Conservation (phyloP, 2,113 vertebrate genomes). For the Xiphorhynchus elegans region DNA sequence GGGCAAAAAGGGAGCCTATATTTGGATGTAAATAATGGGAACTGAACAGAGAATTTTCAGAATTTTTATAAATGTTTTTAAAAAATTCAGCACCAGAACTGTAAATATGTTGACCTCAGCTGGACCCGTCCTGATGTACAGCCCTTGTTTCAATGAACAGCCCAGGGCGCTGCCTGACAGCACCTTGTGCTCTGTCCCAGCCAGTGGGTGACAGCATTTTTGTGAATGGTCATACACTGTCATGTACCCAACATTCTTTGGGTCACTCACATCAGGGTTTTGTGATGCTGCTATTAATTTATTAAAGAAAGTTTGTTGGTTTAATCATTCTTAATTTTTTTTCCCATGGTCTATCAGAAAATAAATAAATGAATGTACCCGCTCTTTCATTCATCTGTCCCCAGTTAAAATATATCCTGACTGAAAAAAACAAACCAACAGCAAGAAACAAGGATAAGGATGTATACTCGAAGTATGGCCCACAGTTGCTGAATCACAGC, state of each 20-base stretch:
- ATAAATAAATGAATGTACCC: neutral
- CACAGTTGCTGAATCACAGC: neutral
- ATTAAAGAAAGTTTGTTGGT: constrained; percentile 63
- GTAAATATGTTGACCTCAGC: constrained; percentile 6
- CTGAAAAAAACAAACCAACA: neutral
- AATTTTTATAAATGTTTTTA: constrained; percentile 61
- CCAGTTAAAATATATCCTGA: neutral
- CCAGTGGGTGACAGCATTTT: neutral
- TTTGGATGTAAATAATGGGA: constrained; percentile 49
- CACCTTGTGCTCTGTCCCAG: neutral
- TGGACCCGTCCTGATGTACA: neutral
- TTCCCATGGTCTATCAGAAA: neutral
- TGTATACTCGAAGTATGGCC: neutral
- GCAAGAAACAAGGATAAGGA: neutral
- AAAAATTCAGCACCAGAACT: constrained; percentile 7
- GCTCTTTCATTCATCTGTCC: constrained; percentile 24
- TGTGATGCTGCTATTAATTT: constrained; percentile 71
- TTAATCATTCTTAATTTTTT: constrained; percentile 35
- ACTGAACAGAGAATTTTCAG: constrained; percentile 32
- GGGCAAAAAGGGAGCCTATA: constrained; percentile 3
- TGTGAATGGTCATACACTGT: constrained; percentile 43
- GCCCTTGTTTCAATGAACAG: neutral
- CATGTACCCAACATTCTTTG: constrained; percentile 39
- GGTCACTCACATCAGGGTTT: constrained; percentile 63
- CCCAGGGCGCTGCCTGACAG: constrained; percentile 12